Evolutionary conservation across 2,888 invertebrate species (phyloP).

Genomic region (Agrochola lota): DNA sequence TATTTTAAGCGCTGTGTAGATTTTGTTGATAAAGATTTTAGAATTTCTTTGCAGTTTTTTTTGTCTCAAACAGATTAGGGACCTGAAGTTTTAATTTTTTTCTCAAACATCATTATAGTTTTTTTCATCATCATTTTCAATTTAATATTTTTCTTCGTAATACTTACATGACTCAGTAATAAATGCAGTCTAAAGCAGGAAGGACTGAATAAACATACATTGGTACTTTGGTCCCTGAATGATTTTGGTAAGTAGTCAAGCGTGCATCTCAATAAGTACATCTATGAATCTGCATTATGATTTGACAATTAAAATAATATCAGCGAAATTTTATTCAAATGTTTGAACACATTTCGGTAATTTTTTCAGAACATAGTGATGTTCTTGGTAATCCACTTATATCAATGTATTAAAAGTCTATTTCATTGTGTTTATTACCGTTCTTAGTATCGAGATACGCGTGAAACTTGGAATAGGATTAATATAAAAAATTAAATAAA

Average conservation of each 20-base stretch:
- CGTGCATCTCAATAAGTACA: too few relatives aligned
- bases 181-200: too few relatives aligned
- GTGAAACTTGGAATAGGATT: background rate
- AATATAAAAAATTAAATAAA: too few relatives aligned
- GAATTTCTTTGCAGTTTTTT: background rate
- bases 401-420: background rate
- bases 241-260: too few relatives aligned
- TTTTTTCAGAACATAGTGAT: background rate
- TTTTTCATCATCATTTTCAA: background rate
- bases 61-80: background rate
- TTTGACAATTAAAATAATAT: too few relatives aligned
- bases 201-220: too few relatives aligned
- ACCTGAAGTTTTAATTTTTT: background rate
- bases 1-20: conserved; percentile 3
- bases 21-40: conserved; percentile 3
- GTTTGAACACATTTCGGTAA: too few relatives aligned
- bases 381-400: background rate
- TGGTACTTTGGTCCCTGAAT: too few relatives aligned
- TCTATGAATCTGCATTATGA: too few relatives aligned
- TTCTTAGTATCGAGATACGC: background rate
- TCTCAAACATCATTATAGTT: background rate
- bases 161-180: too few relatives aligned
- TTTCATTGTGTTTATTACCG: background rate
- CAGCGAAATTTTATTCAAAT: too few relatives aligned
- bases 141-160: background rate